phyloP scores from a whole-genome alignment of 2,888 invertebrate species.

The Venusia cambrica region DNA sequence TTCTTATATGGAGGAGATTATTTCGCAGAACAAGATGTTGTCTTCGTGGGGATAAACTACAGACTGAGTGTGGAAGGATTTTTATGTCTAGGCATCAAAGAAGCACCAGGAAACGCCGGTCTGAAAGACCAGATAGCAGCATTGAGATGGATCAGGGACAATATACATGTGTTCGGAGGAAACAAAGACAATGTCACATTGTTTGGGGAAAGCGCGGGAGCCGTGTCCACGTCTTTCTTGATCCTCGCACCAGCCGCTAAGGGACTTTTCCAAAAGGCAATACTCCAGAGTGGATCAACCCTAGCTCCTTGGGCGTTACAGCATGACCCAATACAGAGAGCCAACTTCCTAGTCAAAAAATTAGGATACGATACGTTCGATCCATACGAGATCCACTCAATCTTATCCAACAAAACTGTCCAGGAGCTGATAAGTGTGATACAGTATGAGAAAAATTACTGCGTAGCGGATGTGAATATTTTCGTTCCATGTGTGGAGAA shows the following conservation, averaged over 20 bases:
- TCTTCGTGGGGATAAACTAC: conserved; percentile 83
- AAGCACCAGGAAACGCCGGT: conserved; percentile 85
- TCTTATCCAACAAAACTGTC: conserved; percentile 52
- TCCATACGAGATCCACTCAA: conserved; percentile 55
- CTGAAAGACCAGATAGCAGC: conserved; percentile 77
- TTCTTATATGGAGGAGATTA: conserved; percentile 82
- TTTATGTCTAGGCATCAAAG: conserved; percentile 81
- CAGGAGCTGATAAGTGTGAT: conserved; percentile 55
- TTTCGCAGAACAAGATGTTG: conserved; percentile 78
- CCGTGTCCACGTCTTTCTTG: conserved; percentile 62
- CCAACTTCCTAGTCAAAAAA: conserved; percentile 54
- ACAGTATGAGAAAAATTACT: conserved; percentile 55
- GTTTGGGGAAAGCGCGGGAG: conserved; percentile 73
- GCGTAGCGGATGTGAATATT: conserved; percentile 54
- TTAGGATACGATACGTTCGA: conserved; percentile 61
- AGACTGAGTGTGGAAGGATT: conserved; percentile 82
- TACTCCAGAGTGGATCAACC: conserved; percentile 66
- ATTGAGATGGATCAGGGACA: conserved; percentile 61
- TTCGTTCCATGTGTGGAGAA: conserved; percentile 69
- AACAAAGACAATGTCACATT: conserved; percentile 63
- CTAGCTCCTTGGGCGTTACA: conserved; percentile 65
- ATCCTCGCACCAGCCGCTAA: conserved; percentile 57
- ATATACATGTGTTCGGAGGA: conserved; percentile 65
- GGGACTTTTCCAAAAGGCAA: conserved; percentile 65
- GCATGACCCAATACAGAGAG: conserved; percentile 58